Percentiles rank a stretch among this genome's conserved stretches.
phyloP scores from a whole-genome alignment of 1,140 invertebrate species.

The Temnothorax longispinosus region DNA sequence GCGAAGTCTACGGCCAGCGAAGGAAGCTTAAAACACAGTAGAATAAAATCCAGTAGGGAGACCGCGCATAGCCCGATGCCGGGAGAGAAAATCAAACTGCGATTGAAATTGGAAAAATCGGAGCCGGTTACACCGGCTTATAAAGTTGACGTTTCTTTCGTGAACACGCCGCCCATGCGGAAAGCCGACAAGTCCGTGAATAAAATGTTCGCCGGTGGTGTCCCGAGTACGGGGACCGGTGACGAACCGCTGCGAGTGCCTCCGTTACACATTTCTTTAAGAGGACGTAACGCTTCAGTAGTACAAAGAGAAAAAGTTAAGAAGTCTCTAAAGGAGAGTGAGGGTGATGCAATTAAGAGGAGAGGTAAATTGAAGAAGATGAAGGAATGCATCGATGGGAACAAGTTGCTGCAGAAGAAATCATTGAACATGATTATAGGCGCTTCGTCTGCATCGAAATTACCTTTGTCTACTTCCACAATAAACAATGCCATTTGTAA shows the following conservation, averaged over 20 bases:
- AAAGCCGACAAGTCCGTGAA: conserved; percentile 85
- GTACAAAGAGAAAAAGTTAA: conserved; percentile 93
- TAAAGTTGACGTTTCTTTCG: conserved; percentile 92
- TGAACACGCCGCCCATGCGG: conserved; percentile 86
- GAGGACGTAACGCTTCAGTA: conserved; percentile 94
- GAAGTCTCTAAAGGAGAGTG: conserved; percentile 84
- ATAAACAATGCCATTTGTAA: conserved; percentile 82
- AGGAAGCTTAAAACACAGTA: conserved; percentile 84
- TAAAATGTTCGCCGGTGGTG: conserved; percentile 79
- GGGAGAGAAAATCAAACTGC: conserved; percentile 93
- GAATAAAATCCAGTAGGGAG: conserved; percentile 82
- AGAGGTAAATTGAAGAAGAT: conserved; percentile 84
- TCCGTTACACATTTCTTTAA: conserved; percentile 94
- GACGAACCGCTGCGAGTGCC: conserved; percentile 92
- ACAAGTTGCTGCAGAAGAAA: conserved; percentile 84
- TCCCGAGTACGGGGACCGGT: conserved; percentile 75
- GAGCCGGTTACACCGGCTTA: conserved; percentile 92
- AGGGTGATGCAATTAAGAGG: conserved; percentile 83
- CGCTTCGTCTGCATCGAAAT: conserved; percentile 81
- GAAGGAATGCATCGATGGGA: conserved; percentile 83
- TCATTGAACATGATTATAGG: conserved; percentile 83
- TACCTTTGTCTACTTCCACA: conserved; percentile 81
- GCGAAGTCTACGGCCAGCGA: conserved; percentile 87
- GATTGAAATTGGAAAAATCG: conserved; percentile 93
- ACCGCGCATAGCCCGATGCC: conserved; percentile 83